Evolutionary conservation across 1,140 invertebrate genomes (phyloP), one percentile per base, ranked within the genome.

Genomic region (Reticulitermes speratus): DNA sequence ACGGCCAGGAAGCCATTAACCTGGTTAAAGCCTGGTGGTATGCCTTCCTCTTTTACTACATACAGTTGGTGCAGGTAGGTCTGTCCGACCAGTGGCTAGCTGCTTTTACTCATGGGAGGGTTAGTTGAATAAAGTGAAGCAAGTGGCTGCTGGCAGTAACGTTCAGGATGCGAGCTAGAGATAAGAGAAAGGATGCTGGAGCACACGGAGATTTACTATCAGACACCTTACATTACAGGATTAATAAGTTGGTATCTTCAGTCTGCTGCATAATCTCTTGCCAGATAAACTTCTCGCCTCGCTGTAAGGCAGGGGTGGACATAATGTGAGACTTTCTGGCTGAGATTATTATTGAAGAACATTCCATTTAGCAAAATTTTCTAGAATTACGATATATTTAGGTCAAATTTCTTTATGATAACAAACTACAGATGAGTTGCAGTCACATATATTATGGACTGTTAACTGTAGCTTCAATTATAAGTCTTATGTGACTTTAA

Each of bases 191-290:
- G 65, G 65, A 75, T 75, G 30, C 65, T 9, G 65, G n/a, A 30
- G 65, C 48, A 84, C 48, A 44, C n/a, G 44, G 6, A 84, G 83
- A 84, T 84, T 84, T 84, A 84, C 6, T 30, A 8, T 84, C 48
- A 30, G 32, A 44, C 83, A 44, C 83, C 83, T 84, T 84, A 44
- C 83, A 84, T 84, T 84, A 44, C 21, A 7, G 83, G 83, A 84
- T 84, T 84, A 84, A 84, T 84, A 45, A 84, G 83, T 84, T 21
- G 83, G 44, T 84, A 84, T 84, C 83, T 75, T 75, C n/a, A 75
- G 25, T 30, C 25, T 75, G 65, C n/a, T 30, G 25, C 14, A 16
- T 75, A 75, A 75, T 75, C 65, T 75, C 65, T 30, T 30, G 65
- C n/a, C n/a, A 30, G 65, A 75, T 75, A 75, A 75, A 75, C n/a